Evolutionary conservation across 2,797 vertebrate species (phyloP).

Genomic region (Neosilurus mollespiculum): DNA sequence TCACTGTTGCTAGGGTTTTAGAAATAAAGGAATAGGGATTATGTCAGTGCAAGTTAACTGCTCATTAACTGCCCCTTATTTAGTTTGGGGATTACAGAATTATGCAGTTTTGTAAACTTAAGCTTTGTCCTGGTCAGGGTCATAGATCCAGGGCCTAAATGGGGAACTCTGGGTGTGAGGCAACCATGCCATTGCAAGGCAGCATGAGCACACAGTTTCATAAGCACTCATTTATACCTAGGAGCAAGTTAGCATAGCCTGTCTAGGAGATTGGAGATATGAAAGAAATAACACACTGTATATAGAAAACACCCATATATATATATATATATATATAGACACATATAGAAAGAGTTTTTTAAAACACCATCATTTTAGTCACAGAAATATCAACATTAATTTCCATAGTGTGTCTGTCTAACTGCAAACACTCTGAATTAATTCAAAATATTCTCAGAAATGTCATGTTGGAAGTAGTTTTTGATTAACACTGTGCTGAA

Average conservation of each 20-base stretch:
- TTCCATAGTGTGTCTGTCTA: not conserved
- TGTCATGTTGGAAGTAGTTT: not conserved
- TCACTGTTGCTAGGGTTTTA: not conserved
- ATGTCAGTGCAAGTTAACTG: not conserved
- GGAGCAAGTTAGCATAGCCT: not conserved
- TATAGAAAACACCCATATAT: not conserved
- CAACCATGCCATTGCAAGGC: not conserved
- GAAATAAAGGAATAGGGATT: not conserved
- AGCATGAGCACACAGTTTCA: not conserved
- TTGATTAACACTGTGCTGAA: not conserved
- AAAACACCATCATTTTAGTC: not conserved
- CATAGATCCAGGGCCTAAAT: not conserved
- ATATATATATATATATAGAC: not conserved
- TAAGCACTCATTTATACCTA: not conserved
- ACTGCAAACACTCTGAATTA: not conserved
- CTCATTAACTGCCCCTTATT: not conserved
- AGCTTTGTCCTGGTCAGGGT: not conserved
- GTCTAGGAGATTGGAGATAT: not conserved
- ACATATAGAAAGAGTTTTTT: not conserved
- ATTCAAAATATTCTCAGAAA: not conserved
- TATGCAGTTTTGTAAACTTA: not conserved
- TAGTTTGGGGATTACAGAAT: not conserved
- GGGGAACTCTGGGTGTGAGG: not conserved
- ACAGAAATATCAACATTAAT: not conserved
- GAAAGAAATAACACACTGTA: not conserved